phyloP scores from a whole-genome alignment of 2,888 invertebrate species.

The Drosophila atripex region DNA sequence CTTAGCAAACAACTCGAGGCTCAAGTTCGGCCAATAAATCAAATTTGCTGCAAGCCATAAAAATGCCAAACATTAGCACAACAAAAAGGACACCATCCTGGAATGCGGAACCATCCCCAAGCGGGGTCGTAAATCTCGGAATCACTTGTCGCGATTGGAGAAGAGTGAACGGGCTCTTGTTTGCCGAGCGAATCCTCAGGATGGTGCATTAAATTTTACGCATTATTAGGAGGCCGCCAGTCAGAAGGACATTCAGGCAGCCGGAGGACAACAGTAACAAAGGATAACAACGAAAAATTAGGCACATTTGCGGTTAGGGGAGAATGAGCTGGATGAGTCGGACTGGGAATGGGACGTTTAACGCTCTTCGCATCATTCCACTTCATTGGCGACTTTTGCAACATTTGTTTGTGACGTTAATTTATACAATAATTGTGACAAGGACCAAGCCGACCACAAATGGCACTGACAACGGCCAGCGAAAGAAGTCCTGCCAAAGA shows the following conservation, averaged over 20 bases:
- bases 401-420: conserved; percentile 84
- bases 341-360: conserved; percentile 24
- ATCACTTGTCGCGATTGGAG: conserved; percentile 81
- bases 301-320: conserved; percentile 71
- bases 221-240: conserved; percentile 34
- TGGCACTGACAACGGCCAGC: conserved; percentile 34
- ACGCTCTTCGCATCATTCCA: conserved; percentile 80
- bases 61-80: conserved; percentile 75
- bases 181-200: conserved; percentile 33
- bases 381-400: conserved; percentile 84
- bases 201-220: conserved; percentile 45
- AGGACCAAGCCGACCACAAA: conserved; percentile 46
- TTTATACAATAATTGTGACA: conserved; percentile 83
- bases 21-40: conserved; percentile 73
- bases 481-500: conserved; percentile 19
- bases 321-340: conserved; percentile 8
- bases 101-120: conserved; percentile 30
- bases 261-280: conserved; percentile 66
- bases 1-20: conserved; percentile 54
- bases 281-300: conserved; percentile 75
- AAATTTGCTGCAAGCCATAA: conserved; percentile 75
- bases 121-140: conserved; percentile 79
- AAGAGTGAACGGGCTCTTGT: conserved; percentile 24
- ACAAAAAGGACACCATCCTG: conserved; percentile 58
- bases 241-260: conserved; percentile 58